Conservation (phyloP, 2,888 invertebrate genomes). For the Glaucopsyche alexis region DNA sequence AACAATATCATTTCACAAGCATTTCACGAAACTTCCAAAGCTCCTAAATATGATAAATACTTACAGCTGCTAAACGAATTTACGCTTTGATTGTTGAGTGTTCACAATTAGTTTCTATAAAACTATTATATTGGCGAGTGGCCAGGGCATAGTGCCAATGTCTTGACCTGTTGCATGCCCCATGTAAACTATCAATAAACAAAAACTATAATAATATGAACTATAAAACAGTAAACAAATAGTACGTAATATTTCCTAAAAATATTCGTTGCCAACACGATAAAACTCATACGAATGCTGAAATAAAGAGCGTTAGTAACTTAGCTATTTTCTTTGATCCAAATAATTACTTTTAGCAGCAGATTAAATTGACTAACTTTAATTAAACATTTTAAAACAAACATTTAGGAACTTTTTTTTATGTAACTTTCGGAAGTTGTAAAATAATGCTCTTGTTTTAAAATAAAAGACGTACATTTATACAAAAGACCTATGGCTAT, state of each 20-base stretch:
- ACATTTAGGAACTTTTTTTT: too few species aligned
- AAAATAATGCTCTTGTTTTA: too few species aligned
- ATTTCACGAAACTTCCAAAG: not conserved
- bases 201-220: not conserved
- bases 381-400: too few species aligned
- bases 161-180: conserved; percentile 63
- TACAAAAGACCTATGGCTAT: too few species aligned
- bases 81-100: not conserved
- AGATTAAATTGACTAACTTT: too few species aligned
- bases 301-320: not conserved
- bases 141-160: conserved; percentile 68
- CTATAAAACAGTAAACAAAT: conserved; percentile 6
- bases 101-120: conserved; percentile 25
- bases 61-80: not conserved
- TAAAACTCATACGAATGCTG: not conserved
- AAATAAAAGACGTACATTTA: too few species aligned
- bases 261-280: not conserved
- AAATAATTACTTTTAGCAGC: too few species aligned
- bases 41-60: not conserved
- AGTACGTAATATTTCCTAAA: not conserved
- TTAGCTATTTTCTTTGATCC: not conserved
- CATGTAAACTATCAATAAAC: conserved; percentile 42
- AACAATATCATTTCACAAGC: too few species aligned
- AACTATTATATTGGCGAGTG: conserved; percentile 51
- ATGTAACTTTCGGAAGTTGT: too few species aligned